Evolutionary conservation across 2,888 invertebrate genomes (phyloP), one percentile per base, ranked within the genome.

Genomic region (Helobdella robusta): DNA sequence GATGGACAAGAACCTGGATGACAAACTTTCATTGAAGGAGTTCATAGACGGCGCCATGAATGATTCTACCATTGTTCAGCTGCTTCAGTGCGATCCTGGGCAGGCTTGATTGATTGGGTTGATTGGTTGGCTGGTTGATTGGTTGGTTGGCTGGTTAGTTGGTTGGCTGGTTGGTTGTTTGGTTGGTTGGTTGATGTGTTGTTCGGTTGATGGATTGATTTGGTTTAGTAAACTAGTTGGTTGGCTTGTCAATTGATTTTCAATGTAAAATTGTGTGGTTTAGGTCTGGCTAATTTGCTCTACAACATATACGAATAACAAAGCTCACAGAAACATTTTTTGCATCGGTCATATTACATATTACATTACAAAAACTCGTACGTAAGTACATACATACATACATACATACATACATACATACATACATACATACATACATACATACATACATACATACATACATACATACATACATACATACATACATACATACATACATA

Each of bases 31-130:
- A 66, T 84, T 95, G 72, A 93, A 93, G 74, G 97, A 95, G 82
- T 97, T 97, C 82, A 94, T 95, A 76, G 94, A 95, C 83, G 95
- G 95, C 72, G 95, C 95, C 74, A 95, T 94, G 82, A 93, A 91
- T 82, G 97, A 97, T 83, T 95, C 95, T 60, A 94, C 94, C 73
- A 97, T 97, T 78, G 94, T 97, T 70, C 87, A 95, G 79, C 86
- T 97, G 79, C 85, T 97, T 78, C 95, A 95, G 83, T 95, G 94
- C 84, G 95, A 95, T 83, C 92, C 94, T 1, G 61, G 60, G 8
- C 62, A 62, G 15, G 44, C 62, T 18, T 62, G 50, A 48, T 46
- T n/a, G n/a, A n/a, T n/a, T n/a, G n/a, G n/a, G n/a, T n/a, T n/a
- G n/a, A n/a, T n/a, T n/a, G n/a, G n/a, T n/a, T n/a, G n/a, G n/a